Base-by-base conservation (phyloP, 2,113 vertebrate species). In the Zosterops pallidus region DNA sequence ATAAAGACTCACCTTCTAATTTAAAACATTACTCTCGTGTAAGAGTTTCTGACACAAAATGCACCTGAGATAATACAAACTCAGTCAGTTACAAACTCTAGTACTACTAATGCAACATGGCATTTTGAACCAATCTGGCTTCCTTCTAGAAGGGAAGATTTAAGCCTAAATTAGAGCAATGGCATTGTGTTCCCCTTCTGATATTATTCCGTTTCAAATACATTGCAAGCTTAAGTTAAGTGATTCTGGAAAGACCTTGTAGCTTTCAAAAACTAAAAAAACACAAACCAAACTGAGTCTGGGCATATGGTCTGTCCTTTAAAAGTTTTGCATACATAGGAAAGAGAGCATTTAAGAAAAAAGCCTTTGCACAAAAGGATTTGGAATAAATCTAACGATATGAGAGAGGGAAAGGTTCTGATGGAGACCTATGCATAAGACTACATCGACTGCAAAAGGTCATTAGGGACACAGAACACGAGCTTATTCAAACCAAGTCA, bases 401-500 rank as follows among this genome's bases (percentile, higher is more conserved):
- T 46, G 13, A n/a, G 29, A 83, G 37, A 46, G 4, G 16, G 16
- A 21, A 84, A 69, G 14, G 17, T 72, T 46, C n/a, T 71, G 29
- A 52, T 52, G 15, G 9, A 75, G 35, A 57, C 8, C 37, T 65
- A 63, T 46, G 6, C 6, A 25, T 4, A 88, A 83, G 55, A 57
- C 63, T 49, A 71, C 20, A 9, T 0, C 17, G 53, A 82, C 46
- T 39, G 44, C 25, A 46, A 72, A 65, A 94, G 82, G 83, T 83
- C 57, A 50, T n/a, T 28, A 53, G 37, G 86, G 80, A 76, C 65
- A 79, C n/a, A 47, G 20, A 91, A 63, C 46, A 44, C 1, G 35
- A 94, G 74, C 18, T 91, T 75, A 89, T 21, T 88, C 72, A 86
- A 64, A 91, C 42, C 41, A 84, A 91, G 89, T 72, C 91, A 92